Evolutionary conservation across 2,888 invertebrate species (phyloP).

Genomic region (Drosophila sordidapex): DNA sequence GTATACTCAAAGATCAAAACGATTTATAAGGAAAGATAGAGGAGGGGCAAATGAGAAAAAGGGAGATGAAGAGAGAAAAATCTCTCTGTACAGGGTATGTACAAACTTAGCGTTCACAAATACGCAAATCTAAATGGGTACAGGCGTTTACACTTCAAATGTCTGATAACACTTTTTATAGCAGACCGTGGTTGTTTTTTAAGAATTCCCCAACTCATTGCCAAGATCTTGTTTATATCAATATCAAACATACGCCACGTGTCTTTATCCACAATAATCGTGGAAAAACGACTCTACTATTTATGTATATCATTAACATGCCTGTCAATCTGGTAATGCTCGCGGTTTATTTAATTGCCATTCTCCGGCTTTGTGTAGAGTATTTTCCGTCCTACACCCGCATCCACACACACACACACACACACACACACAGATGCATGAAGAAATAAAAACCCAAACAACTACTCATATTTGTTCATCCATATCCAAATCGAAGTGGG

Average conservation of each 20-base stretch:
- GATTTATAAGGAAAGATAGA: neutral
- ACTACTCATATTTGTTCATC: neutral
- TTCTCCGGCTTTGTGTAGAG: neutral
- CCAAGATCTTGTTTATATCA: slow-evolving; percentile 1
- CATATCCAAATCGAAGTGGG: slow-evolving; percentile 14
- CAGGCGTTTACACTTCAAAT: neutral
- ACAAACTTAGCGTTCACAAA: neutral
- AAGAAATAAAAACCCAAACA: neutral
- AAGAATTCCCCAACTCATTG: neutral
- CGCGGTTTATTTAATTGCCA: neutral
- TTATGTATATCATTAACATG: neutral
- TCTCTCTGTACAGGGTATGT: slow-evolving; percentile 5
- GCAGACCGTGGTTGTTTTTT: neutral
- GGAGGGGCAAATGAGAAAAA: neutral
- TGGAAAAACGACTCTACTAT: neutral
- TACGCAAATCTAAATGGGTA: neutral
- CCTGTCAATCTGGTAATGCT: neutral
- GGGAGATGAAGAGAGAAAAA: neutral
- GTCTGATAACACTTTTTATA: slow-evolving; percentile 1
- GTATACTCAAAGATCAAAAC: neutral
- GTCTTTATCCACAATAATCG: neutral
- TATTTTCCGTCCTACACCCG: neutral
- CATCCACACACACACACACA: neutral
- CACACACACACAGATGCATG: neutral
- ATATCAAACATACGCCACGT: slow-evolving; percentile 30